Base-by-base conservation (phyloP, 2,888 invertebrate genomes). In the Sympetrum striolatum region DNA sequence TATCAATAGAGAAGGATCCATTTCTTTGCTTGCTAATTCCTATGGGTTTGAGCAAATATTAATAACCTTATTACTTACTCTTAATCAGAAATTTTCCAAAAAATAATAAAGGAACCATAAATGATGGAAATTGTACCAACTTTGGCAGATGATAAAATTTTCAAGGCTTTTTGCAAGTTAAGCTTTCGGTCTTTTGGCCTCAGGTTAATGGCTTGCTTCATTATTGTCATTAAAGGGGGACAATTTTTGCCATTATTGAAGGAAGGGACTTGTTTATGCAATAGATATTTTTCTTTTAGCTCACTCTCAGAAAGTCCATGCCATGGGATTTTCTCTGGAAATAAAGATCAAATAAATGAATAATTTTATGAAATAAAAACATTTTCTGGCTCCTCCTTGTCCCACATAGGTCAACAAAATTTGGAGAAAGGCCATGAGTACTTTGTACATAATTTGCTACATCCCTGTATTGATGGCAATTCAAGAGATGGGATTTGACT, bases 301-400 rank as follows among this genome's bases (percentile, higher is more conserved):
- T 86, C 86, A n/a, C 39, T 35, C n/a, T 25, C 58, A 37, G 86
- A 86, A 25, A 86, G 22, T 37, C 64, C 86, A 64, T 31, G 35
- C 86, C 86, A 86, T 2, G 86, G 86, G 10, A 86, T 86, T 86
- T 37, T 18, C 31, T n/a, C 86, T 86, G 86, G 37, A 60, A 86
- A 22, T 18, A 18, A 1, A 64, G 60, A 82, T 14, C 25, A 64
- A 18, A 14, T 8, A 64, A 64, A 8, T 44, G 4, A 4, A 44
- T 6, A 0, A 8, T 10, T 44, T 44, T 1, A 10, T 44, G 4
- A 1, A 3, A 6, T 44, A 44, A 2, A 2, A 2, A 39, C 2
- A 39, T 5, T 39, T 39, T 39, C 39, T 39, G 39, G 39, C 39
- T 39, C 6, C 39, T 39, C 39, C 39, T 39, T 5, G 39, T 39